A percentile compares a stretch with the other conserved stretches of the same genome.
Evolutionary conservation across 2,797 vertebrate genomes (phyloP).

Genomic region (Lerista edwardsae): DNA sequence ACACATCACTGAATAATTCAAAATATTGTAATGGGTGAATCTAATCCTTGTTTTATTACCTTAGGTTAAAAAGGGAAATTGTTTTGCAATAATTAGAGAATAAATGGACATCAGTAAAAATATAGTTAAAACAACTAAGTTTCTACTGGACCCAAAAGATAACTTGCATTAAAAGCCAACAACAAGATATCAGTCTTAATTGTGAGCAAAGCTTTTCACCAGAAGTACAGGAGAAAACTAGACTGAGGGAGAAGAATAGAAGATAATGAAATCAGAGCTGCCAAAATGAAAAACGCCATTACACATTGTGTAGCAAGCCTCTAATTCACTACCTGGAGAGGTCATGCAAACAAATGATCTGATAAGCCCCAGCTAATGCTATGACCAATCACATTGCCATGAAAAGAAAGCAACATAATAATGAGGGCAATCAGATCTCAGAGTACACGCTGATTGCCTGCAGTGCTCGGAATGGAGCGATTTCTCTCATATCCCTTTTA

Average conservation of each 20-base stretch:
- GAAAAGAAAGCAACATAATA: not conserved
- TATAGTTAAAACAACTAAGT: not conserved
- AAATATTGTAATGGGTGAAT: not conserved
- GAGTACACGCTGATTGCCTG: not conserved
- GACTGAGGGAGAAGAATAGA: conserved; percentile 55
- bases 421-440: conserved; percentile 48
- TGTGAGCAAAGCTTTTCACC: not conserved
- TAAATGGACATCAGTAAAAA: not conserved
- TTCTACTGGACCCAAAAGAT: not conserved
- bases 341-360: conserved; percentile 41
- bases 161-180: not conserved
- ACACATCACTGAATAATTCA: not conserved
- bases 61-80: not conserved
- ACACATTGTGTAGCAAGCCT: conserved; percentile 56
- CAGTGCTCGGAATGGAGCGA: not conserved
- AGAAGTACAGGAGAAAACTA: not conserved
- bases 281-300: conserved; percentile 65
- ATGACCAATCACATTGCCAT: conserved; percentile 25
- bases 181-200: not conserved
- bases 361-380: conserved; percentile 40
- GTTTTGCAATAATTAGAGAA: not conserved
- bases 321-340: conserved; percentile 62
- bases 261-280: conserved; percentile 56
- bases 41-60: not conserved
- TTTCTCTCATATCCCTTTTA: not conserved